These are phyloP conservation scores for Bombus confusus DNA, from an alignment of 1,140 invertebrate species.

Conservation along the genomic window DNA sequence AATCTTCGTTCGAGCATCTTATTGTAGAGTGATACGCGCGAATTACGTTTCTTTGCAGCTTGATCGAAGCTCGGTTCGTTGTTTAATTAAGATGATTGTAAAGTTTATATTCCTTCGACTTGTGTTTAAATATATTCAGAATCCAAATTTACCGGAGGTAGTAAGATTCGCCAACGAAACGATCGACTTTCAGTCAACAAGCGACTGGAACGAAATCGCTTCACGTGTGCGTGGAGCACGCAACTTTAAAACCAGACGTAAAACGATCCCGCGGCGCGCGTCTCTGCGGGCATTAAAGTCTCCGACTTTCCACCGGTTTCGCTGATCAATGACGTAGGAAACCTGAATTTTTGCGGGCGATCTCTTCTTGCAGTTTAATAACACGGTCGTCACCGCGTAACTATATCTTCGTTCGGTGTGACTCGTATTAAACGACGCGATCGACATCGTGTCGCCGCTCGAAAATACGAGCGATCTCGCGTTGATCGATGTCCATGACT, in stretches of 20 bases:
- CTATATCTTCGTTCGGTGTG: constrained; percentile 30
- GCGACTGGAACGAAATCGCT: neutral
- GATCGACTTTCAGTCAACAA: neutral
- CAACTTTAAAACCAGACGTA: constrained; percentile 22
- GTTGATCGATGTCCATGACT: neutral
- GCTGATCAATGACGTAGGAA: constrained; percentile 46
- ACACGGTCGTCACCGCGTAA: constrained; percentile 5
- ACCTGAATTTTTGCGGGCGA: constrained; percentile 15
- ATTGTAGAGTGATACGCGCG: no score
- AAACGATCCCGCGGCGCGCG: constrained; percentile 43
- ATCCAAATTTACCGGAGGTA: neutral
- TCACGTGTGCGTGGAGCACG: neutral
- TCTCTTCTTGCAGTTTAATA: neutral
- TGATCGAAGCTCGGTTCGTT: neutral
- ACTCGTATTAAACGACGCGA: neutral
- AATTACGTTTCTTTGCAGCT: neutral
- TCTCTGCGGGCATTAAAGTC: constrained; percentile 62
- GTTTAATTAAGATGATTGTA: neutral
- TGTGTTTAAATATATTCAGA: neutral
- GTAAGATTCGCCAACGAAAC: neutral
- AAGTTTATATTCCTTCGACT: neutral
- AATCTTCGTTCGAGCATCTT: neutral
- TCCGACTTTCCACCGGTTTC: constrained; percentile 43
- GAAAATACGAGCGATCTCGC: neutral
- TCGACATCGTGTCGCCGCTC: neutral